Evolutionary conservation across 1,140 invertebrate genomes (phyloP).

Genomic region (Spodoptera litura): DNA sequence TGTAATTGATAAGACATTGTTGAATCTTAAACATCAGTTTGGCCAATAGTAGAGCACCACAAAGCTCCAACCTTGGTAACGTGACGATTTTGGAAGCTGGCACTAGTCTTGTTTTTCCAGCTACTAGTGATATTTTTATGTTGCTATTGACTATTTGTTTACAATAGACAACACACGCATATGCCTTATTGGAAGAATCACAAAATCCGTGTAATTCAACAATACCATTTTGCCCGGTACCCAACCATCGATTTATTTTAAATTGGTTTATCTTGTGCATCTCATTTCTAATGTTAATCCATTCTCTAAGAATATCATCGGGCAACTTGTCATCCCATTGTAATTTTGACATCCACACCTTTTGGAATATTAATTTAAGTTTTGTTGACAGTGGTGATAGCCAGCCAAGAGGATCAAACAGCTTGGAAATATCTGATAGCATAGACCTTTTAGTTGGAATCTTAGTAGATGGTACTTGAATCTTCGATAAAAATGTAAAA

Average conservation of each 20-base stretch:
- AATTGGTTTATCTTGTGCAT: too few species aligned
- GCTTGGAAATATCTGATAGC: too few species aligned
- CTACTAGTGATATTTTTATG: neutral
- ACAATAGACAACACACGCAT: neutral
- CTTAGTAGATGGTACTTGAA: too few species aligned
- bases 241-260: conserved; percentile 2
- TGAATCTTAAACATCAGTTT: neutral
- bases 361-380: too few species aligned
- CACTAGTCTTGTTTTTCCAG: conserved; percentile 1
- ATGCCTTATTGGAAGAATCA: neutral
- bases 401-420: too few species aligned
- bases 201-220: conserved; percentile 3
- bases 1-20: neutral
- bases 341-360: too few species aligned
- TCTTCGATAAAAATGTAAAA: neutral
- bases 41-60: neutral
- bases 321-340: too few species aligned
- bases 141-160: neutral
- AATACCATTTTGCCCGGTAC: neutral
- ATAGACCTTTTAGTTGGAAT: too few species aligned
- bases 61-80: neutral
- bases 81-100: neutral
- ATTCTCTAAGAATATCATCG: too few species aligned
- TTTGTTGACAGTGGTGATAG: too few species aligned
- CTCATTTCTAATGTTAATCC: too few species aligned